phyloP scores from a whole-genome alignment of 2,888 invertebrate species.

The Xanthia icteritia region DNA sequence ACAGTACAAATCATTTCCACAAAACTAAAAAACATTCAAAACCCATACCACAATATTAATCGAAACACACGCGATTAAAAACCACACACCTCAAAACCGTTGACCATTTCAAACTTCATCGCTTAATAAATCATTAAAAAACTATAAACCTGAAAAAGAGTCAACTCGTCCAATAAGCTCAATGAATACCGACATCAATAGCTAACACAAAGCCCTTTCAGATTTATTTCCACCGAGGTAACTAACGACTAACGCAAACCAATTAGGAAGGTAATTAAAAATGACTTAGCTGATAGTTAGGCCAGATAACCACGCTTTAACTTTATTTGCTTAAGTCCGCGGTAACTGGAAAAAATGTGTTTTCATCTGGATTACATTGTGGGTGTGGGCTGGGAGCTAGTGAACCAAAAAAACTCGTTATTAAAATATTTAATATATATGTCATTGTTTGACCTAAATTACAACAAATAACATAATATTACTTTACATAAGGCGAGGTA shows the following conservation, averaged over 20 bases:
- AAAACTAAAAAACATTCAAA: neutral
- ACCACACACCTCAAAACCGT: neutral
- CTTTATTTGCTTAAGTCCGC: slow-evolving; percentile 69
- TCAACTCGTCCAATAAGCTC: slow-evolving; percentile 9
- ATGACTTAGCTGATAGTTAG: slow-evolving; percentile 80
- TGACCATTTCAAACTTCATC: slow-evolving; percentile 18
- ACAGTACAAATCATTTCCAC: neutral
- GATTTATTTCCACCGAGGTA: slow-evolving; percentile 49
- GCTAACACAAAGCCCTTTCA: slow-evolving; percentile 45
- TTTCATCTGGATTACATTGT: slow-evolving; percentile 78
- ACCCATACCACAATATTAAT: neutral
- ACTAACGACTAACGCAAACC: slow-evolving; percentile 69
- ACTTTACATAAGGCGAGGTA: neutral
- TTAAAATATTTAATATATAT: neutral
- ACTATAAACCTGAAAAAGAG: slow-evolving; percentile 15
- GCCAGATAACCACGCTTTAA: slow-evolving; percentile 70
- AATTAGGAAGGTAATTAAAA: slow-evolving; percentile 81
- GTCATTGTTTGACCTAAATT: neutral
- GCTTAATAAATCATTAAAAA: slow-evolving; percentile 10
- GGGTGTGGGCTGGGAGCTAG: slow-evolving; percentile 72
- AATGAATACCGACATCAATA: slow-evolving; percentile 45
- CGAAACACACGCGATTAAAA: neutral
- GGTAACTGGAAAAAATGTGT: slow-evolving; percentile 64
- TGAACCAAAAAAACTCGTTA: neutral
- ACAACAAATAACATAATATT: neutral